Base-by-base conservation (phyloP, 1,140 invertebrate genomes). In the Psilanteris sp. region DNA sequence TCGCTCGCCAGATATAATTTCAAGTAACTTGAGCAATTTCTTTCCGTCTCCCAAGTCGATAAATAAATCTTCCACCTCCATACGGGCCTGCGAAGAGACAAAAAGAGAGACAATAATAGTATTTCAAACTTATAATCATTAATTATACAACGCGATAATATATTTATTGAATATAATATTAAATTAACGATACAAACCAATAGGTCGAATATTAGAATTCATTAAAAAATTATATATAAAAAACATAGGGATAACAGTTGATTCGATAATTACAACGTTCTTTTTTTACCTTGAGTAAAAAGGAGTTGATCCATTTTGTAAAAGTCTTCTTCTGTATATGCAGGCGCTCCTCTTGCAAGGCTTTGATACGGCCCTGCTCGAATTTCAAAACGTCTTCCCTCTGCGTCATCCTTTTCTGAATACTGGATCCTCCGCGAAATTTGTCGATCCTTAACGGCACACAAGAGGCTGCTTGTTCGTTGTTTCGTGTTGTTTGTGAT, bases 291-390 rank as follows among this genome's bases (percentile, higher is more conserved):
- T 97, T 99, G 84, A 96, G 93, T 68, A 99, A 89, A 89, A 98
- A 99, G 1, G 97, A 98, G 89, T 99, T 99, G 92, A 98, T 97
- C 98, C 98, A 99, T 97, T 99, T 99, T 81, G 98, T 99, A 89
- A 99, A 99, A 4, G 98, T 99, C 89, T 99, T 99, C 91, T 99
- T 99, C 89, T 99, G 98, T 79, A 99, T 99, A 87, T 98, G 94
- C 50, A 98, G 90, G 68, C 98, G 92, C 90, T 99, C 98, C 87
- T 99, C 96, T 85, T 98, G 97, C 81, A 99, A 91, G 81, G 96
- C 95, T 89, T 96, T 95, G 83, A 99, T 99, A 54, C 97, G 93
- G 79, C 95, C 95, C 89, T 95, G 96, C 91, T 99, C 97, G 88
- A 98, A 99, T 87, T 98, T 97, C 78, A 95, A 91, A 54, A 95